These are phyloP conservation scores for Serripes groenlandicus DNA, from an alignment of 2,888 invertebrate species.

Conservation along the genomic window DNA sequence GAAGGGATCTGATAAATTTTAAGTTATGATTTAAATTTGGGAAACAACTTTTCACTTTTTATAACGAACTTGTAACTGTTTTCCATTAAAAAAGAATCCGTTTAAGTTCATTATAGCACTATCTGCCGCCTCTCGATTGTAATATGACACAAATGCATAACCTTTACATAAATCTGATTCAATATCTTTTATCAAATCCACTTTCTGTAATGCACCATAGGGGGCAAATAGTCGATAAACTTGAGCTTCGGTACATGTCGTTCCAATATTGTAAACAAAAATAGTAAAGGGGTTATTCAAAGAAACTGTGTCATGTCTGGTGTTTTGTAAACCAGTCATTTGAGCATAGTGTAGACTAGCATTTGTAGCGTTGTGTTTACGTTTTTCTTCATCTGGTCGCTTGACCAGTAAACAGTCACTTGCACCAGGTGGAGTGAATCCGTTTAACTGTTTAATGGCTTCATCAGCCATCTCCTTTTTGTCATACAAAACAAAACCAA, in stretches of 20 bases:
- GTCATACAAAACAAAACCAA: conserved; percentile 94
- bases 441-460: conserved; percentile 94
- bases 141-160: conserved; percentile 87
- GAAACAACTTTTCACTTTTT: conserved; percentile 52
- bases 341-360: conserved; percentile 3
- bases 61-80: conserved; percentile 85
- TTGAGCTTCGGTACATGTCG: conserved; percentile 84
- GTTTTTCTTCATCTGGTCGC: conserved; percentile 85
- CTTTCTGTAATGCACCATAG: conserved; percentile 85
- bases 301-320: neutral
- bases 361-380: conserved; percentile 7
- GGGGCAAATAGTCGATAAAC: conserved; percentile 85
- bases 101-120: conserved; percentile 85
- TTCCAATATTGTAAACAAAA: conserved; percentile 86
- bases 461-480: conserved; percentile 96
- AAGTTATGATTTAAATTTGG: no score
- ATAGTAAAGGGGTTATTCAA: conserved; percentile 66
- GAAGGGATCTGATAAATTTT: no score
- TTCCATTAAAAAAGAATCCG: conserved; percentile 83
- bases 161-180: conserved; percentile 85
- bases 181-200: conserved; percentile 85
- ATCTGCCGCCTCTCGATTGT: conserved; percentile 84
- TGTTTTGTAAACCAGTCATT: neutral
- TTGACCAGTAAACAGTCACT: conserved; percentile 94
- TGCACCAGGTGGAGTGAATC: conserved; percentile 93